These are phyloP conservation scores for Corythoichthys haematopterus DNA, from an alignment of 2,113 vertebrate genomes.

Conservation along the genomic window DNA sequence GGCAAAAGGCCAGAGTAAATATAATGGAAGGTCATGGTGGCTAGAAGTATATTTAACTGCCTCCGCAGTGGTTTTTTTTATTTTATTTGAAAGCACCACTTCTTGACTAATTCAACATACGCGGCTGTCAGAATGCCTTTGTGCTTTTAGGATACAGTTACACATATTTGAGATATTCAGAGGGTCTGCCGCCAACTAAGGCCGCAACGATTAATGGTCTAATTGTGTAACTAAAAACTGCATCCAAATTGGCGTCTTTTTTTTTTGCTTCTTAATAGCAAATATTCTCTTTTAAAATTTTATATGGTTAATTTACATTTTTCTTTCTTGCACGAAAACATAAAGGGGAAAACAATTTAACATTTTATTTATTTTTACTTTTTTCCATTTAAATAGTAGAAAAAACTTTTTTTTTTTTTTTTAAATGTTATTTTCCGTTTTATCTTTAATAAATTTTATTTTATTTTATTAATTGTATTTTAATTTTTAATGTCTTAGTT, in stretches of 20 bases:
- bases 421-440: no score
- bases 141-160: neutral
- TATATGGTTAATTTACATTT: no score
- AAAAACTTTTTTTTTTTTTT: neutral
- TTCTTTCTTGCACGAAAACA: no score
- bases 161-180: neutral
- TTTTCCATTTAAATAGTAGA: neutral
- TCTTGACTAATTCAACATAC: slow-evolving; percentile 3
- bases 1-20: neutral
- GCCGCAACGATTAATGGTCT: neutral
- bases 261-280: no score
- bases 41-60: neutral
- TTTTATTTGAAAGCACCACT: neutral
- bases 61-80: neutral
- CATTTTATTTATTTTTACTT: no score
- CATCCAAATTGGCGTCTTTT: no score
- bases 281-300: no score
- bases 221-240: no score
- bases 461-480: no score
- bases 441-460: no score
- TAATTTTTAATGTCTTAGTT: no score
- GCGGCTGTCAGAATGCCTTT: neutral
- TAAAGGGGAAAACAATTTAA: no score
- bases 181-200: neutral
- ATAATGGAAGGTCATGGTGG: neutral